Evolutionary conservation across 2,113 vertebrate genomes (phyloP), one percentile per base, ranked within the genome.

Genomic region (Epinephelus fuscoguttatus): DNA sequence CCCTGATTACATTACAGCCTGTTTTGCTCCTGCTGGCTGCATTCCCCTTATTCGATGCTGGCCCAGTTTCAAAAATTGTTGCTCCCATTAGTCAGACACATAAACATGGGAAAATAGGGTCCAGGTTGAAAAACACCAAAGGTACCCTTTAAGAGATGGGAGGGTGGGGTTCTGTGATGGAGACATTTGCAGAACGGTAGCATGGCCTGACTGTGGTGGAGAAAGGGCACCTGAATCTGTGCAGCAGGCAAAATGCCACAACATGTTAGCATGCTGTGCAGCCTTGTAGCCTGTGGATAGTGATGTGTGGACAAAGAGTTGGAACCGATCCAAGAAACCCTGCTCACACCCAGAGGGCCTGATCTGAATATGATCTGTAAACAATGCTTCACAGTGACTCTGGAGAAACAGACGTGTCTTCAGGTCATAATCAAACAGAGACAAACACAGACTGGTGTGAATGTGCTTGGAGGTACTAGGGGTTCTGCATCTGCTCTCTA

Each of bases 171-270:
- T 61, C 10, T 50, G 37, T 45, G 18, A 33, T 2, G 19, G 60
- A 9, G 61, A 72, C 45, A 42, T 69, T 21, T 75, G 30, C 45
- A 69, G 50, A 76, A 56, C 55, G 23, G 18, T 30, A 27, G 45
- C 23, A n/a, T 1, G 49, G 30, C 72, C 73, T 21, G 67, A 49
- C 53, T 21, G 69, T 7, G 53, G 10, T 14, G 11, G 49, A 63
- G 73, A 57, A 56, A 87, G 82, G 70, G 56, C 84, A 77, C 18
- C 63, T 42, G n/a, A 66, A 81, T 84, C 37, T 80, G 73, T 77
- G 70, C 78, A 80, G 81, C 82, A 83, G 84, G 85, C 88, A 79
- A 85, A 87, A 86, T 91, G 90, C 75, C 88, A 92, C 72, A 72
- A 53, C 77, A 75, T 61, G 86, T 91, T 86, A 75, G 83, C 78